Base-by-base conservation (phyloP, 2,888 invertebrate species). In the Dastarcus helophoroides region DNA sequence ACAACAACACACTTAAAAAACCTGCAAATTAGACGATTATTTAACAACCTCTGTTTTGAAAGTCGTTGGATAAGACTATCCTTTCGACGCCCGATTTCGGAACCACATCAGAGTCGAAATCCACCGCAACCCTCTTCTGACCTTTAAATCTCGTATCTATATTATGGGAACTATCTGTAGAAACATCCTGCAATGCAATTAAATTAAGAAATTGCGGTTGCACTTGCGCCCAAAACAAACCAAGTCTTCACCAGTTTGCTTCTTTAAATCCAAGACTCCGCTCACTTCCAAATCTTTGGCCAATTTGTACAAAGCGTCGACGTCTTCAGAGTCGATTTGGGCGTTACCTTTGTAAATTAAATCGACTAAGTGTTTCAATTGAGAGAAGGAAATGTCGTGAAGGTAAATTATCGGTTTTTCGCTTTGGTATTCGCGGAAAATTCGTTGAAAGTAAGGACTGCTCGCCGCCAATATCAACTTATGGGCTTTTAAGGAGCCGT, bases 361-460 rank as follows among this genome's bases (percentile, higher is more conserved):
- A 51, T 77, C 76, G 38, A 78, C 63, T 21, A 78, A 63, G 36
- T 73, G 66, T 51, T 75, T 72, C 64, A 79, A 73, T 56, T 76
- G 76, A 29, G 70, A 69, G 46, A 71, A 68, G 1, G 71, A 68
- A 14, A 77, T 73, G 29, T 75, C 75, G 55, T 76, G 73, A 46
- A 81, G 62, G 37, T 80, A 76, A 42, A 81, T 68, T 41, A 79
- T 74, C 13, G 80, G 79, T 51, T 80, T 79, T 51, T 78, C 75
- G 52, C 76, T 76, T 46, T 76, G 74, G 58, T 79, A 79, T 57
- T 79, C 78, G 54, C 73, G 71, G 63, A 80, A 77, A 45, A 82
- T 73, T 44, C 74, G 72, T 54, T 79, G 77, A 60, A 82, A 81
- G 56, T 80, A 81, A 29, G 79, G 76, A 50, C 79, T 79, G 62